Percentiles rank a stretch among this genome's conserved stretches.
Evolutionary conservation across 1,140 invertebrate species (phyloP).

Genomic region (Leptoteleia sp.): DNA sequence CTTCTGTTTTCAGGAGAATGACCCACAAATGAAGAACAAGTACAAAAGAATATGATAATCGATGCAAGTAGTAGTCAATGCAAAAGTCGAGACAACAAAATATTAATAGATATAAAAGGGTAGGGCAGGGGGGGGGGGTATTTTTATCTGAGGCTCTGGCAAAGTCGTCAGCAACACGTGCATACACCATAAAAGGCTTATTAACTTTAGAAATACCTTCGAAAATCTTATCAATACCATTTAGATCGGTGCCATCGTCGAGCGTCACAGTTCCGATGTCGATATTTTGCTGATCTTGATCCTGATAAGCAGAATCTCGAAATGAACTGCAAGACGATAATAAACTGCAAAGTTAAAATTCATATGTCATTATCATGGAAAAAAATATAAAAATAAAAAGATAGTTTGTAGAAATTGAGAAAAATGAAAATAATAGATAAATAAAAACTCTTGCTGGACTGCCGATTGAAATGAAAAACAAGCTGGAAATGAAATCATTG

Average conservation of each 20-base stretch:
- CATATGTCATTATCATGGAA: conserved; percentile 22
- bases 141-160: conserved; percentile 7
- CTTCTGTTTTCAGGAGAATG: conserved; percentile 72
- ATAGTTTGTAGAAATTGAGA: conserved; percentile 3
- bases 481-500: too few species aligned
- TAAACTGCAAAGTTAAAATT: conserved; percentile 82
- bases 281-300: conserved; percentile 78
- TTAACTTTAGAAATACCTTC: conserved; percentile 80
- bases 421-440: conserved; percentile 30
- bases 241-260: conserved; percentile 85
- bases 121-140: background rate
- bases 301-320: conserved; percentile 85
- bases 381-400: conserved; percentile 33
- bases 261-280: conserved; percentile 77
- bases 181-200: conserved; percentile 64
- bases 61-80: conserved; percentile 47
- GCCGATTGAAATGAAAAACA: conserved; percentile 1
- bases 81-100: conserved; percentile 36
- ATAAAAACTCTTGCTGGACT: background rate
- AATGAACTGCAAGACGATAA: conserved; percentile 92
- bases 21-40: conserved; percentile 68
- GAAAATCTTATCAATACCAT: conserved; percentile 86
- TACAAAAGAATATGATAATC: conserved; percentile 35
- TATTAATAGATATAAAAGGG: conserved; percentile 11
- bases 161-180: conserved; percentile 56